Conservation (phyloP, 2,113 vertebrate species). For the Centropristis striata region DNA sequence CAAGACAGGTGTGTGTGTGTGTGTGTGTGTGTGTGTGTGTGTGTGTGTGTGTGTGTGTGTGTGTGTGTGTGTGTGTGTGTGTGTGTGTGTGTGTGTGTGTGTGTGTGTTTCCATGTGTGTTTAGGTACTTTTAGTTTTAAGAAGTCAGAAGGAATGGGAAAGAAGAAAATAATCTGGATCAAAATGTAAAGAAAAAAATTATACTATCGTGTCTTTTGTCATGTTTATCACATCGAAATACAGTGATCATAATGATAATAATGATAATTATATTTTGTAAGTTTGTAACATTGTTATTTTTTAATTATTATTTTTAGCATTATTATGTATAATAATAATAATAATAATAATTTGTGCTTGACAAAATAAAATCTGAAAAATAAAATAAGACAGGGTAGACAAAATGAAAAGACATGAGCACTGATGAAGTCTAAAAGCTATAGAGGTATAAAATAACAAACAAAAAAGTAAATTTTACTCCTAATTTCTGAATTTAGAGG, state of each 20-base stretch:
- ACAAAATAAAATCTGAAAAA: too few relatives aligned
- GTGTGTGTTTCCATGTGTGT: constrained; percentile 13
- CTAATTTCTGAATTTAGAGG: neutral
- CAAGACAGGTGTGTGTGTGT: constrained; percentile 17
- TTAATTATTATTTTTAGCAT: too few relatives aligned
- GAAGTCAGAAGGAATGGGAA: constrained; percentile 6
- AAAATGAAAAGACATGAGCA: too few relatives aligned
- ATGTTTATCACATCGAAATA: too few relatives aligned
- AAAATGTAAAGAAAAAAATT: too few relatives aligned
- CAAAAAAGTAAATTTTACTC: neutral
- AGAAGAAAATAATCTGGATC: neutral
- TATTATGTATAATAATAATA: too few relatives aligned
- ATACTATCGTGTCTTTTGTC: too few relatives aligned
- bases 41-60: constrained; percentile 19
- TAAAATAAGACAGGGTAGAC: too few relatives aligned
- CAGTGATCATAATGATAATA: too few relatives aligned
- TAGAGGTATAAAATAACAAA: neutral
- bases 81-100: constrained; percentile 12
- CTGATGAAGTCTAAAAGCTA: neutral
- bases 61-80: constrained; percentile 11
- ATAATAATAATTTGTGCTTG: too few relatives aligned
- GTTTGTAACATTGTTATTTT: too few relatives aligned
- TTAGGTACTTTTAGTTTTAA: constrained; percentile 24
- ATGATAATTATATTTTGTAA: too few relatives aligned
- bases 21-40: constrained; percentile 14